Base-by-base conservation (phyloP, 2,888 invertebrate genomes). In the Busseola fusca region DNA sequence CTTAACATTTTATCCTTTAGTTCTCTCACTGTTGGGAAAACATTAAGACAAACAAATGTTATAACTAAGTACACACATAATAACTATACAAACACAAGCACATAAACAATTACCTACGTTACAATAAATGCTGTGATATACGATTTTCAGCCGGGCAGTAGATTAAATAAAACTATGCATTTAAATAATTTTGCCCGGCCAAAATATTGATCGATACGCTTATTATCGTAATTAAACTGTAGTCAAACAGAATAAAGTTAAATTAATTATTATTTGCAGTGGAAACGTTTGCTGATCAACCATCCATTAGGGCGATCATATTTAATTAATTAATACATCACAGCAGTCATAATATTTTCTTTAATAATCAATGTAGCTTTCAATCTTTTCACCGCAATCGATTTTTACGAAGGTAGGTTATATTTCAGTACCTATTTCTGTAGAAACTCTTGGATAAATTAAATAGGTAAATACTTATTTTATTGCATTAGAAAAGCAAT, bases 291-390 rank as follows among this genome's bases (percentile, higher is more conserved):
- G 34, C 48, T 59, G 58, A 37, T 66, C 58, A 27, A 25, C 21
- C 34, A 63, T 66, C 27, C 62, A 73, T 73, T 66, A 54, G 4
- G n/a, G 18, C 58, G 21, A 25, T 59, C 27, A 63, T 66, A 67
- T 79, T 64, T 71, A 78, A 64, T 71, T 71, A 78, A 64, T 71
- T 45, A 72, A 72, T 78, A 40, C 34, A 65, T 78, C 45, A 65
- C 45, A 1, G 25, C n/a, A 40, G 14, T 16, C 45, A 50, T 50
- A 16, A 59, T 34, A 64, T 64, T 54, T 42, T 54, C 59, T 42
- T 54, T 7, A 34, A 40, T 27, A 34, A 59, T 40, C 2, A n/a
- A 34, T 37, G 9, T 14, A 40, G 16, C 12, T 52, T 60, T 60
- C 50, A 34, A 34, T 48, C 1, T 6, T 50, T 37, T 21, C 30